phyloP scores from a whole-genome alignment of 2,797 vertebrate genomes.

The Ptychobarbus kaznakovi region DNA sequence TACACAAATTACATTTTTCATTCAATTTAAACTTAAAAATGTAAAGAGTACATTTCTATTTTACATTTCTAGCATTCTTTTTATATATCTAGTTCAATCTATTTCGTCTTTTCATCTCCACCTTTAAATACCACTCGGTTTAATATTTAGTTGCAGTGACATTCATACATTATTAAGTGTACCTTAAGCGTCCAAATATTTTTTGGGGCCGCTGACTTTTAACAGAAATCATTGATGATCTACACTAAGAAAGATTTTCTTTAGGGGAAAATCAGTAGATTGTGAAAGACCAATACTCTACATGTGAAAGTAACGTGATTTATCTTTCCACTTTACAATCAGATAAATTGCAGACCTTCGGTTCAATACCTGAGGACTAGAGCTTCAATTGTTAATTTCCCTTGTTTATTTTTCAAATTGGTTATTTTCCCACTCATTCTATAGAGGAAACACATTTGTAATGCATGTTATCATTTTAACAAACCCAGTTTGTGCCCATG shows the following conservation, averaged over 20 bases:
- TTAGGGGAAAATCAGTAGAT: slow-evolving; percentile 67
- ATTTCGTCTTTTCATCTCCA: neutral
- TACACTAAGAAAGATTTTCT: neutral
- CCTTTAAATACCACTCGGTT: neutral
- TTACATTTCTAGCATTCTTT: neutral
- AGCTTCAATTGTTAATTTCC: slow-evolving; percentile 55
- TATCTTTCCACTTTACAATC: slow-evolving; percentile 70
- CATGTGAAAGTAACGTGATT: slow-evolving; percentile 72
- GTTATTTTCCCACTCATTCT: neutral
- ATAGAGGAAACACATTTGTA: neutral
- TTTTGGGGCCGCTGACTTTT: neutral
- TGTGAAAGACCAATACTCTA: slow-evolving; percentile 69
- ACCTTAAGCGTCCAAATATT: neutral
- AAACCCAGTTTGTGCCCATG: slow-evolving; percentile 53
- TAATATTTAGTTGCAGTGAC: neutral
- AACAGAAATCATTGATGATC: neutral
- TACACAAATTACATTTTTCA: too few relatives aligned
- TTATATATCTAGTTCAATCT: neutral
- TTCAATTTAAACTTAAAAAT: neutral
- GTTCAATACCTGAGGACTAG: slow-evolving; percentile 74
- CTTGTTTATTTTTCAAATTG: neutral
- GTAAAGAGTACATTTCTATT: neutral
- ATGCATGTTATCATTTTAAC: slow-evolving; percentile 14
- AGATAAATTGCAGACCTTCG: slow-evolving; percentile 73
- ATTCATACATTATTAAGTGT: neutral